Base-by-base conservation (phyloP, 1,140 invertebrate species). In the Macrostomum lignano region DNA sequence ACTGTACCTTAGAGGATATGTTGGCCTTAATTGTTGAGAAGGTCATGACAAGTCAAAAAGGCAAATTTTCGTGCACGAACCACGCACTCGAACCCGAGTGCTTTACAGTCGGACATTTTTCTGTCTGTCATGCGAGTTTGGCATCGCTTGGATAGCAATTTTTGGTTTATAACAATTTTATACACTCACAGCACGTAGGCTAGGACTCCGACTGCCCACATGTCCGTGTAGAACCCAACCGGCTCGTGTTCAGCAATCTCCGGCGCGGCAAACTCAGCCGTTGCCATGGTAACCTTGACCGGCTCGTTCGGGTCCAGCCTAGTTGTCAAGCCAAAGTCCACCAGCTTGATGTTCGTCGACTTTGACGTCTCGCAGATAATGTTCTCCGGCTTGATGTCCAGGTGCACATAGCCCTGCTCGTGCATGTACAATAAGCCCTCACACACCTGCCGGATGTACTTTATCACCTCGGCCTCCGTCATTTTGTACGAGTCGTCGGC, bases 361-460 rank as follows among this genome's bases (percentile, higher is more conserved):
- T 70, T 76, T 33, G 75, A 71, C 3, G 82, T 94, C 49, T 86
- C 78, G 53, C 86, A 96, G 82, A 96, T 93, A 35, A 98, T 88
- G 52, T 96, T 96, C 51, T 98, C 91, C 0, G 88, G 88, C 60
- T n/a, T n/a, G 37, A 58, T 51, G 33, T 74, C 73, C 3, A 96
- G 63, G 53, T 96, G 91, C 36, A 96, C 91, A 42, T 94, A 94
- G 56, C 91, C 94, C 64, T 81, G 81, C 46, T 98, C 88, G 52
- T 98, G 88, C 88, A 98, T 96, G 50, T 96, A 82, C 42, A 76
- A 72, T 1, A 96, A 72, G n/a, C 70, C 88, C 49, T 94, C 81
- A 54, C 82, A 93, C 35, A 96, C 77, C 61, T 98, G 88, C 37
- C 82, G 60, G 77, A 96, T 93, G 60, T 96, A 98, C 52, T 94